Evolutionary conservation across 2,797 vertebrate genomes (phyloP).

Genomic region (Valencia hispanica): DNA sequence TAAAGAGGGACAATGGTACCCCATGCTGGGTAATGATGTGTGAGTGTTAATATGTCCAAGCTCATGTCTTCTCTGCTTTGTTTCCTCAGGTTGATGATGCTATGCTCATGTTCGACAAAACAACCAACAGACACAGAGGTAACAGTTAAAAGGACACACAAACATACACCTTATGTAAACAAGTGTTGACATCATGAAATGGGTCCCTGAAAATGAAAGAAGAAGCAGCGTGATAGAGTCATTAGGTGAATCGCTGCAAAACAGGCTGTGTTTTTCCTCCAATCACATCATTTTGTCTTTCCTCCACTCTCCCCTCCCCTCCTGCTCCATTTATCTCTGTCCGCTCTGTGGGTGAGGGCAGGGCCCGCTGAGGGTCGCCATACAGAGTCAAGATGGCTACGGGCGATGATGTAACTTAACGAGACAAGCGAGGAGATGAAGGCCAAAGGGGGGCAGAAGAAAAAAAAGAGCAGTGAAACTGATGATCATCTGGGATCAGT

Average conservation of each 20-base stretch:
- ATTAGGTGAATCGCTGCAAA: conserved; percentile 11
- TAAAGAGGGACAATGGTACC: conserved; percentile 78
- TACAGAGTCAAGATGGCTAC: conserved; percentile 44
- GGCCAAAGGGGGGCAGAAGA: conserved; percentile 10
- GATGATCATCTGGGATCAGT: conserved; percentile 24
- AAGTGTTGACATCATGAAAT: conserved; percentile 8
- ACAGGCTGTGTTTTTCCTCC: conserved; percentile 8
- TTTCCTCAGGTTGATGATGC: conserved; percentile 94
- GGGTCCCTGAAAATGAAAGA: conserved; percentile 20
- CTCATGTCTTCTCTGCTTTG: conserved; percentile 73
- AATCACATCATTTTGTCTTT: conserved; percentile 31
- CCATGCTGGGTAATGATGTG: conserved; percentile 78
- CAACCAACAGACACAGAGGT: conserved; percentile 99
- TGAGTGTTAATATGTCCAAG: conserved; percentile 55
- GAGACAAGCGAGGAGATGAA: conserved; percentile 38
- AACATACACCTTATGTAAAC: conserved; percentile 26
- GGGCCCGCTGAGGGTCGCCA: conserved; percentile 42
- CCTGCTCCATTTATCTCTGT: conserved; percentile 43
- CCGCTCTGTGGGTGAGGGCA: conserved; percentile 29
- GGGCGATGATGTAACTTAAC: conserved; percentile 45
- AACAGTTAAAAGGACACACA: conserved; percentile 28
- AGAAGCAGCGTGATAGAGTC: conserved; percentile 32
- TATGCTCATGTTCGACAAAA: conserved; percentile 99
- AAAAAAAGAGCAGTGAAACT: conserved; percentile 4
- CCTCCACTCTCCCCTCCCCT: background rate